Conservation (phyloP, 2,888 invertebrate genomes). For the Eilema griseolum region DNA sequence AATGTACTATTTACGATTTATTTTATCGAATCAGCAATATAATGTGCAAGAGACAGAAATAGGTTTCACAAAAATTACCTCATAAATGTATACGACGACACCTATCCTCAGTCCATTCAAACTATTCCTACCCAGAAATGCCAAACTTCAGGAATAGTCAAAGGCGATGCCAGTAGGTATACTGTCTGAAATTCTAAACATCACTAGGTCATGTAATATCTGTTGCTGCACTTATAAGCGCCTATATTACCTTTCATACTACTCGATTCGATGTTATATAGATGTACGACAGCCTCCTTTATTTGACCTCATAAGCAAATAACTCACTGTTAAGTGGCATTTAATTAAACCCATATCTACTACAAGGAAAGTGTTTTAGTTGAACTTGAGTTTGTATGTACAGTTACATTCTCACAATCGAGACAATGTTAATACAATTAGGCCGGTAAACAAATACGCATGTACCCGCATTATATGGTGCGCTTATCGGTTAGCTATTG, state of each 20-base stretch:
- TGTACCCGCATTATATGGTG: not conserved
- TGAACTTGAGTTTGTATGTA: not conserved
- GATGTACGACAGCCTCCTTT: not conserved
- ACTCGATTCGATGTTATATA: not conserved
- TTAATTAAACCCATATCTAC: conserved; percentile 6
- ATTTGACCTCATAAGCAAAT: conserved; percentile 2
- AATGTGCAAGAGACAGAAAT: no score
- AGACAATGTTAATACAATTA: not conserved
- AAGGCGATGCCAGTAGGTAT: not conserved
- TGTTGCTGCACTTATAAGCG: not conserved
- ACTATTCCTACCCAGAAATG: no score
- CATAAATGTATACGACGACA: no score
- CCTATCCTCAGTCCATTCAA: no score
- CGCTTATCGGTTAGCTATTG: not conserved
- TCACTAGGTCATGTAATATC: not conserved
- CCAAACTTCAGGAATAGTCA: not conserved
- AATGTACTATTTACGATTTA: no score
- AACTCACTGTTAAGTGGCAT: conserved; percentile 11
- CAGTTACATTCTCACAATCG: not conserved
- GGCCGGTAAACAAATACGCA: not conserved
- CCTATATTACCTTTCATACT: not conserved
- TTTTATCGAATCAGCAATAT: no score
- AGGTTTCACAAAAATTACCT: no score
- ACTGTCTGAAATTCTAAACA: not conserved
- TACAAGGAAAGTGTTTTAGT: conserved; percentile 1